Conservation (phyloP, 2,888 invertebrate species). For the Lasioglossum leucozonium region DNA sequence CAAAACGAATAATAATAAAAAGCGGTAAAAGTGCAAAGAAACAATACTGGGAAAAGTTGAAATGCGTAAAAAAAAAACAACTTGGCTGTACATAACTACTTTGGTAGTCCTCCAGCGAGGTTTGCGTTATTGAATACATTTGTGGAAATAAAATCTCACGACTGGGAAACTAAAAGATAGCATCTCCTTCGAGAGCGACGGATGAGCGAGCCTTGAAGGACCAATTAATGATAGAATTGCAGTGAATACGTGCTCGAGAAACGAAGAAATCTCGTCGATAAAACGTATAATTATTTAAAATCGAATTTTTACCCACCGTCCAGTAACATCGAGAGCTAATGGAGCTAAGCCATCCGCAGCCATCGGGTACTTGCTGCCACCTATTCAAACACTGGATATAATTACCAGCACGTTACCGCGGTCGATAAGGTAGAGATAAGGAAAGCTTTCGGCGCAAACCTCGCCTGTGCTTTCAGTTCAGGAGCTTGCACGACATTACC, state of each 20-base stretch:
- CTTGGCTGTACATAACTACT: neutral
- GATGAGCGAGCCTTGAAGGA: constrained; percentile 22
- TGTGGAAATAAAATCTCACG: constrained; percentile 36
- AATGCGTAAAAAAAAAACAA: neutral
- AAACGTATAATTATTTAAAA: constrained; percentile 48
- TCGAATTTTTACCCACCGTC: constrained; percentile 2
- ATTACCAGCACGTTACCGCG: constrained; percentile 20
- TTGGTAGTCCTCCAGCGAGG: neutral
- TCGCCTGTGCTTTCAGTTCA: neutral
- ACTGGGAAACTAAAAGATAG: neutral
- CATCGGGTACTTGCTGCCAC: constrained; percentile 38
- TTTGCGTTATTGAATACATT: constrained; percentile 49
- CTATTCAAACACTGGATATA: constrained; percentile 18
- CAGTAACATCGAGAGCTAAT: constrained; percentile 8
- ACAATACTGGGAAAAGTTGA: neutral
- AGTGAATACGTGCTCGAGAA: constrained; percentile 57
- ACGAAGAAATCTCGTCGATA: constrained; percentile 40
- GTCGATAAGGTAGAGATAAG: constrained; percentile 52
- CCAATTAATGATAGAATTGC: constrained; percentile 54
- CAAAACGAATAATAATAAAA: neutral
- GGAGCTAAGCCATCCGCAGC: neutral
- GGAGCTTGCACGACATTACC: constrained; percentile 58
- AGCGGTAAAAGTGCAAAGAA: neutral
- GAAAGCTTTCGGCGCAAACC: constrained; percentile 21
- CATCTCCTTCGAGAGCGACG: constrained; percentile 8